phyloP scores from a whole-genome alignment of 2,797 vertebrate species.

The Lophius americanus region DNA sequence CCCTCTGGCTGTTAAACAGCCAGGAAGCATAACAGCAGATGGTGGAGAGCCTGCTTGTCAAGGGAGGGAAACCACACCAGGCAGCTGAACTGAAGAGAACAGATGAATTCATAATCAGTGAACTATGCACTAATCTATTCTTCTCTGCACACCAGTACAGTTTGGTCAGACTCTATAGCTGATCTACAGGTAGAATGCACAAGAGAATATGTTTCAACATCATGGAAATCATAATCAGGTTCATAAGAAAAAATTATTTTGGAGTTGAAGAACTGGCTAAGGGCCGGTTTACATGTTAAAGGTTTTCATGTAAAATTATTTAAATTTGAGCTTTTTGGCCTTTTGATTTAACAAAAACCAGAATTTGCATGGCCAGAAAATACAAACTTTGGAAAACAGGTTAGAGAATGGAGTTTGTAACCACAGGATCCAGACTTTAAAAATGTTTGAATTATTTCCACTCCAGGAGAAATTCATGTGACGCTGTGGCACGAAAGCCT shows the following conservation, averaged over 20 bases:
- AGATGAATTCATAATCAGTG: conserved; percentile 18
- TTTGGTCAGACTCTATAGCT: no score
- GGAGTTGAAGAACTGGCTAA: not conserved
- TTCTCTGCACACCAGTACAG: not conserved
- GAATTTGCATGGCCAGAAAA: no score
- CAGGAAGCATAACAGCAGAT: conserved; percentile 55
- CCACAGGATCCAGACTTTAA: no score
- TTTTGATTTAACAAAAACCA: no score
- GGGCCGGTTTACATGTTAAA: no score
- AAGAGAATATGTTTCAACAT: not conserved
- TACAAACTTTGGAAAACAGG: no score
- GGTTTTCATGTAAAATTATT: no score
- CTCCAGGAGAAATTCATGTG: no score
- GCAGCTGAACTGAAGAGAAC: not conserved
- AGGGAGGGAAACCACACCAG: conserved; percentile 20
- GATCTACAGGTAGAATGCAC: not conserved
- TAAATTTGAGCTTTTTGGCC: no score
- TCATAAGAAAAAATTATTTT: not conserved
- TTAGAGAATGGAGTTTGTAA: no score
- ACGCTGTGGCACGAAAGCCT: no score
- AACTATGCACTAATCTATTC: not conserved
- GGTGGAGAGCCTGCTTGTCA: conserved; percentile 33
- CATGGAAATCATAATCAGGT: not conserved
- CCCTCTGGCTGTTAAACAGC: conserved; percentile 50
- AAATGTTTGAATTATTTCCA: no score